Base-by-base conservation (phyloP, 2,888 invertebrate species). In the Drosophila phalerata region DNA sequence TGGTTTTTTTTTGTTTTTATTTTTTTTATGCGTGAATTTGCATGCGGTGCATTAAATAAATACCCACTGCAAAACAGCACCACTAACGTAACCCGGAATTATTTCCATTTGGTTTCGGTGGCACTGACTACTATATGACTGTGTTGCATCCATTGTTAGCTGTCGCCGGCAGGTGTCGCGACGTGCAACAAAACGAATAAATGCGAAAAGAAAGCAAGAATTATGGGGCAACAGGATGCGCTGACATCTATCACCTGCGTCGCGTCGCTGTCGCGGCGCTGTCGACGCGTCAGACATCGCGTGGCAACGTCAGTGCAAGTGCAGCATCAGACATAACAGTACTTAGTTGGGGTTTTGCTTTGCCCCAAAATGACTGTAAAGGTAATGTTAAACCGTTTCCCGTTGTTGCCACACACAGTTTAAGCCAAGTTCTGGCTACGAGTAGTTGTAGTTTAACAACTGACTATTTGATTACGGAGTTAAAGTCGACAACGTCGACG, bases 191-290 rank as follows among this genome's bases (percentile, higher is more conserved):
- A 47, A 74, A 58, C 65, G 76, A 66, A 67, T 71, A 65, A 80
- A 79, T 62, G 79, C 60, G 53, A 63, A 67, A 70, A 53, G 57
- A 60, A 78, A 65, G 60, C 69, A 63, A 77, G 67, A 81, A 79
- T 79, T 82, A 84, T 81, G 85, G 77, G 85, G 78, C 88, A 88
- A 88, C 82, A 88, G 88, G 86, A 83, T 82, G 83, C 80, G 49
- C 84, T 85, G 88, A 88, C 86, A 84, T 88, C 88, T 84, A 88
- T 84, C 83, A 84, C 83, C 83, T 88, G 75, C 64, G 62, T 56
- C 57, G 61, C 61, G n/a, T 13, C 34, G 34, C 34, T 34, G 32
- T 3, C 32, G 32, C 10, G 62, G 58, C 61, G 63, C 60, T 32
- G 60, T 43, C 37, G 15, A 37, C 19, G 32, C 47, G 19, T 19